These are phyloP conservation scores for Euura saliciscinereae DNA, from an alignment of 1,140 invertebrate species.

Conservation along the genomic window DNA sequence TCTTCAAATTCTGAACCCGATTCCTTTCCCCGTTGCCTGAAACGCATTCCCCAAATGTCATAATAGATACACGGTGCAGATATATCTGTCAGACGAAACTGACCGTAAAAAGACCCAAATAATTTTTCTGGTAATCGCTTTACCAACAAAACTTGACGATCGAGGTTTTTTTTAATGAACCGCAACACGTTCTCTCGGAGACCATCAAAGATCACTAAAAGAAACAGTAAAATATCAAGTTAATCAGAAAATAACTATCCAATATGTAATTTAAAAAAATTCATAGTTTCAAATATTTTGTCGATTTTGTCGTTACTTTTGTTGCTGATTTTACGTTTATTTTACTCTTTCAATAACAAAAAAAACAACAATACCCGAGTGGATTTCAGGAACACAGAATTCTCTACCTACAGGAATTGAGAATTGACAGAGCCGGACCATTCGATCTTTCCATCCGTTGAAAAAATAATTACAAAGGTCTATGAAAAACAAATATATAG, in stretches of 20 bases:
- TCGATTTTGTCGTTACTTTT: too few relatives aligned
- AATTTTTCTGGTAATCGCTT: not conserved
- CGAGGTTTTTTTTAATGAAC: not conserved
- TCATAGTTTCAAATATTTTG: too few relatives aligned
- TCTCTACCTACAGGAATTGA: too few relatives aligned
- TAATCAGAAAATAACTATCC: too few relatives aligned
- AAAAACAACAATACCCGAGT: too few relatives aligned
- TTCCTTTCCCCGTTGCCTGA: not conserved
- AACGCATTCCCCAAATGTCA: slow-evolving; percentile 2
- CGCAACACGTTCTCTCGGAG: not conserved
- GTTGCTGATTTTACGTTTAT: too few relatives aligned
- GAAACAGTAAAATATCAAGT: not conserved
- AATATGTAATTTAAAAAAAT: too few relatives aligned
- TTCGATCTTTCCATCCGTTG: too few relatives aligned
- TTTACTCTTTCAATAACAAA: too few relatives aligned
- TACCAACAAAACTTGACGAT: not conserved
- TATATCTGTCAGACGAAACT: not conserved
- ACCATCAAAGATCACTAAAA: not conserved
- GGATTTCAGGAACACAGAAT: too few relatives aligned
- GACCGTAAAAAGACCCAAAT: not conserved
- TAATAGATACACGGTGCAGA: slow-evolving; percentile 1
- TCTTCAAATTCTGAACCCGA: not conserved
- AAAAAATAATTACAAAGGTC: slow-evolving; percentile 49
- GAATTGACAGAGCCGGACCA: too few relatives aligned
- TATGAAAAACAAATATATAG: slow-evolving; percentile 59